Evolutionary conservation across 2,888 invertebrate genomes (phyloP).

Genomic region (Gnatocerus cornutus): DNA sequence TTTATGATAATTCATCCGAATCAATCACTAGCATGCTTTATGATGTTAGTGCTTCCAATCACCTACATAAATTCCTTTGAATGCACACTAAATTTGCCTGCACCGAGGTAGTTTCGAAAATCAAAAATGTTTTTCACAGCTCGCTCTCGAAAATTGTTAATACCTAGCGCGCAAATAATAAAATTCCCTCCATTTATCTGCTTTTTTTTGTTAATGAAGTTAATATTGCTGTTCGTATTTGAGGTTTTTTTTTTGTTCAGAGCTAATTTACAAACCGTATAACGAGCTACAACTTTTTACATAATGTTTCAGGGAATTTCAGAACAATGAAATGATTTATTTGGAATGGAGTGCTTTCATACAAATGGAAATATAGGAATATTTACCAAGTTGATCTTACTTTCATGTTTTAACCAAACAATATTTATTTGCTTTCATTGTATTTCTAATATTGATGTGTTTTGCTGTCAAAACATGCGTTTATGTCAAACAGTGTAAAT

Average conservation of each 20-base stretch:
- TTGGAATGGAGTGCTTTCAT: constrained; percentile 19
- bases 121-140: too few relatives aligned
- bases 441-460: too few relatives aligned
- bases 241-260: constrained; percentile 16
- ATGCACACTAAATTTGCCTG: background rate
- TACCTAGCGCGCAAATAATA: too few relatives aligned
- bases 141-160: too few relatives aligned
- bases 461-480: background rate
- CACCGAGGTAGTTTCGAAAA: too few relatives aligned
- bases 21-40: constrained; percentile 44
- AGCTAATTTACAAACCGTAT: constrained; percentile 20
- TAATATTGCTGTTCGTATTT: constrained; percentile 7
- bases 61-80: constrained; percentile 32
- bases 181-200: background rate
- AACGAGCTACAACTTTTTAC: constrained; percentile 29
- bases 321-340: constrained; percentile 34
- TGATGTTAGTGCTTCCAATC: constrained; percentile 31
- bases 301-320: constrained; percentile 31
- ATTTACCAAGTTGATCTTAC: constrained; percentile 30
- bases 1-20: constrained; percentile 49
- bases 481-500: background rate
- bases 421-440: constrained; percentile 7
- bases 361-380: constrained; percentile 28
- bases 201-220: constrained; percentile 8
- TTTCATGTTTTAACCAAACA: constrained; percentile 13